Evolutionary conservation across 2,888 invertebrate species (phyloP).

Genomic region (Machimus atricapillus): DNA sequence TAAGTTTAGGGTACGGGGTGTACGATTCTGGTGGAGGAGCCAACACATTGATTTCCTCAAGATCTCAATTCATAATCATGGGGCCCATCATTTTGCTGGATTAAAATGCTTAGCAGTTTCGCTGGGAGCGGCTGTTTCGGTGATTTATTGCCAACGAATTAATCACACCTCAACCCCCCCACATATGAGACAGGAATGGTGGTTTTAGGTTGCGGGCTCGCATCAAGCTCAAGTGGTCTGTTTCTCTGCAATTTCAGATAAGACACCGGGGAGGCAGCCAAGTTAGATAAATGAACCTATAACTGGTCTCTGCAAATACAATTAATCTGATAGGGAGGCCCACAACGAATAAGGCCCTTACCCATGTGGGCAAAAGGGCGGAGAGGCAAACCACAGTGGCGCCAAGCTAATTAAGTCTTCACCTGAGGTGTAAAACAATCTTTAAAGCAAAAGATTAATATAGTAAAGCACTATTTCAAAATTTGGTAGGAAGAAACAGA

Average conservation of each 20-base stretch:
- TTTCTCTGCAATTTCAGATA: background rate
- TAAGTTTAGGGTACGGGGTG: background rate
- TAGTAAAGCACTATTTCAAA: background rate
- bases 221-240: background rate
- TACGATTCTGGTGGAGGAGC: background rate
- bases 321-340: background rate
- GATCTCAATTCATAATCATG: slow-evolving; percentile 3
- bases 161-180: background rate
- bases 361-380: background rate
- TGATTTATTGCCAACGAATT: background rate
- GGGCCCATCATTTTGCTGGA: background rate
- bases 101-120: background rate
- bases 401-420: background rate
- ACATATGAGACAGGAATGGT: background rate
- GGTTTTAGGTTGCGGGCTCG: background rate
- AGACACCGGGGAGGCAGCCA: background rate
- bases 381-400: background rate
- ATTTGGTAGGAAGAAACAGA: no score
- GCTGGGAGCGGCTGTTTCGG: background rate
- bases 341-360: background rate
- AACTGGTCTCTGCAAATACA: background rate
- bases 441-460: background rate
- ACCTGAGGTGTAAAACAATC: background rate
- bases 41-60: background rate
- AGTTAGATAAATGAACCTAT: background rate